These are phyloP conservation scores for Tachuris rubrigastra DNA, from an alignment of 2,113 vertebrate species.

Conservation along the genomic window DNA sequence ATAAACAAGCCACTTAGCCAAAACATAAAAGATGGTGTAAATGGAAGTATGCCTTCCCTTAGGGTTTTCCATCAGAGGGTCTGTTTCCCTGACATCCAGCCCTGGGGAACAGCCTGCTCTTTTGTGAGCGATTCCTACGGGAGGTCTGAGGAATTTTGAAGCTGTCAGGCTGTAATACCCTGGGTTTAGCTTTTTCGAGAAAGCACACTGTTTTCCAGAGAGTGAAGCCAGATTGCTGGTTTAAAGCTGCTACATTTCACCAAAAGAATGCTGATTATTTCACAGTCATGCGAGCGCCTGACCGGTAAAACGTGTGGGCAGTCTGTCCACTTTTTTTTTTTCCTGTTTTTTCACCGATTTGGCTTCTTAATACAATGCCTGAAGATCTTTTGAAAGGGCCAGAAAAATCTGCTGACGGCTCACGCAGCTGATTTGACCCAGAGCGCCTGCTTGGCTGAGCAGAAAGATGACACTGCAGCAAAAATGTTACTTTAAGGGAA, in stretches of 20 bases:
- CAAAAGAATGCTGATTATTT: slow-evolving; percentile 68
- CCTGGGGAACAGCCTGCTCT: slow-evolving; percentile 11
- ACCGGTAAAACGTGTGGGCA: slow-evolving; percentile 57
- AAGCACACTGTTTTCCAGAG: slow-evolving; percentile 49
- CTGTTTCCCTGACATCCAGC: slow-evolving; percentile 35
- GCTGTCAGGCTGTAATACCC: slow-evolving; percentile 64
- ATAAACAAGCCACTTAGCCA: slow-evolving; percentile 28
- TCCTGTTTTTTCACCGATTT: slow-evolving; percentile 16
- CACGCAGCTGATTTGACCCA: slow-evolving; percentile 71
- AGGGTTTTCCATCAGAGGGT: slow-evolving; percentile 4
- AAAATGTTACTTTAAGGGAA: slow-evolving; percentile 68
- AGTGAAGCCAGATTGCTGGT: slow-evolving; percentile 36
- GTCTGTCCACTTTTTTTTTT: background rate
- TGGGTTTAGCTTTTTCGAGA: slow-evolving; percentile 43
- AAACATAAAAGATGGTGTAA: slow-evolving; percentile 44
- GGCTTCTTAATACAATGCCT: slow-evolving; percentile 42
- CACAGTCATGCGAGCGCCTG: slow-evolving; percentile 60
- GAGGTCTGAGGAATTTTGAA: slow-evolving; percentile 53
- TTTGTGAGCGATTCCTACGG: slow-evolving; percentile 32
- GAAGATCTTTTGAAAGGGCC: slow-evolving; percentile 54
- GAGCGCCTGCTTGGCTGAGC: slow-evolving; percentile 66
- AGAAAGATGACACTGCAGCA: slow-evolving; percentile 72
- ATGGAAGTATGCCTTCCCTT: slow-evolving; percentile 32
- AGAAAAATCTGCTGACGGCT: slow-evolving; percentile 77
- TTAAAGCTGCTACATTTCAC: slow-evolving; percentile 64